A percentile compares a stretch with the other conserved stretches of the same genome.
These are phyloP conservation scores for Cyanoramphus novaezelandiae DNA, from an alignment of 2,113 vertebrate species.

Conservation along the genomic window DNA sequence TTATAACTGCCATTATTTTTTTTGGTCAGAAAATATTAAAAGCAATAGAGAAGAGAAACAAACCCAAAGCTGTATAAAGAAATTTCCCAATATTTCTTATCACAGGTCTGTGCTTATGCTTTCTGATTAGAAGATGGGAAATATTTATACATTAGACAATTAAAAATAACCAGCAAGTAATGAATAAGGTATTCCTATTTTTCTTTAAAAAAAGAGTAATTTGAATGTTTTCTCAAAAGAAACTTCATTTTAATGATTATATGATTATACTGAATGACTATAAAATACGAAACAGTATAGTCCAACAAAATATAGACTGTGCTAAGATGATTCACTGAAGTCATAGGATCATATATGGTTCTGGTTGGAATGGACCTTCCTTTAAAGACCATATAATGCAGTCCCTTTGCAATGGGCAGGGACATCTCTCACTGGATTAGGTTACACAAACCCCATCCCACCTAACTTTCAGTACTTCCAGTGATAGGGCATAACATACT, in stretches of 20 bases:
- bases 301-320: not conserved
- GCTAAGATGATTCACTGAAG: not conserved
- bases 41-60: not conserved
- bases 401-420: fast-evolving
- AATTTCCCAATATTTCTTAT: not conserved
- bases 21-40: not conserved
- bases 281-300: not conserved
- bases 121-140: not conserved
- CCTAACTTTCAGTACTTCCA: not conserved
- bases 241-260: not conserved
- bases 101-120: not conserved
- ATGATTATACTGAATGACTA: not conserved
- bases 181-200: not conserved
- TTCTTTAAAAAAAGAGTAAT: not conserved
- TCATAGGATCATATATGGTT: not conserved
- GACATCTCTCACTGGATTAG: not conserved
- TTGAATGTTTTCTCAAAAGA: not conserved
- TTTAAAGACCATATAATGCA: not conserved
- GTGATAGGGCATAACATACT: not conserved
- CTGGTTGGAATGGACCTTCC: not conserved
- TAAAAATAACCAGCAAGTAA: not conserved
- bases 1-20: not conserved
- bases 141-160: not conserved
- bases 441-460: not conserved
- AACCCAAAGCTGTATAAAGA: not conserved